phyloP scores from a whole-genome alignment of 2,888 invertebrate species.

The Agapostemon virescens region DNA sequence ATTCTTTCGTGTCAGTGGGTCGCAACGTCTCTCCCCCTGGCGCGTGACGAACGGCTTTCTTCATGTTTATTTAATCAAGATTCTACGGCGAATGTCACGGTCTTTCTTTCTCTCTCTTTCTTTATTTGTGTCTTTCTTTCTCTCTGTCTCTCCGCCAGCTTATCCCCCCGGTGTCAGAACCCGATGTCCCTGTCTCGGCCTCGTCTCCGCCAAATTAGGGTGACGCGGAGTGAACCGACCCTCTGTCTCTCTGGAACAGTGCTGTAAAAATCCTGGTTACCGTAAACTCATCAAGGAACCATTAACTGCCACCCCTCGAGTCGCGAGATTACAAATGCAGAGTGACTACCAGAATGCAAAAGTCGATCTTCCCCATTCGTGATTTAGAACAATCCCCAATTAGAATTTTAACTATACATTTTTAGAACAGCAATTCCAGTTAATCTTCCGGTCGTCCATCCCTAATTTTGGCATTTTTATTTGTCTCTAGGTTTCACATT shows the following conservation, averaged over 20 bases:
- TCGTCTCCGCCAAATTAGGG: conserved; percentile 61
- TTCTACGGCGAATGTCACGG: conserved; percentile 65
- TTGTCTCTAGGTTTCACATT: no score
- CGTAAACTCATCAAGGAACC: conserved; percentile 27
- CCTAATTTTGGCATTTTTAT: no score
- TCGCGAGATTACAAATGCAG: neutral
- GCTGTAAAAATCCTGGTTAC: conserved; percentile 38
- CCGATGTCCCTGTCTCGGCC: conserved; percentile 68
- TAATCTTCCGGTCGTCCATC: no score
- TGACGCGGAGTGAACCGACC: conserved; percentile 45
- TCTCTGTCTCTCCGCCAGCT: conserved; percentile 25
- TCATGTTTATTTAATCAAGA: conserved; percentile 71
- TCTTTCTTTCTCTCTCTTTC: conserved; percentile 44
- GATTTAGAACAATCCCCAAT: neutral
- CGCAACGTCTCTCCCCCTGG: conserved; percentile 25
- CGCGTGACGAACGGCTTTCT: conserved; percentile 62
- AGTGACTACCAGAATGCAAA: neutral
- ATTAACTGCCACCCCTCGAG: conserved; percentile 10
- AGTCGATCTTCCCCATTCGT: neutral
- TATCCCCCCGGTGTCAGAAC: conserved; percentile 60
- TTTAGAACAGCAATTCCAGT: no score
- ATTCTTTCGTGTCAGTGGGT: conserved; percentile 50
- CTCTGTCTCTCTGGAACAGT: conserved; percentile 41
- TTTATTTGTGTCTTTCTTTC: neutral
- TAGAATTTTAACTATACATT: neutral